phyloP scores from a whole-genome alignment of 2,797 vertebrate genomes.

The Acipenser transmontanus region DNA sequence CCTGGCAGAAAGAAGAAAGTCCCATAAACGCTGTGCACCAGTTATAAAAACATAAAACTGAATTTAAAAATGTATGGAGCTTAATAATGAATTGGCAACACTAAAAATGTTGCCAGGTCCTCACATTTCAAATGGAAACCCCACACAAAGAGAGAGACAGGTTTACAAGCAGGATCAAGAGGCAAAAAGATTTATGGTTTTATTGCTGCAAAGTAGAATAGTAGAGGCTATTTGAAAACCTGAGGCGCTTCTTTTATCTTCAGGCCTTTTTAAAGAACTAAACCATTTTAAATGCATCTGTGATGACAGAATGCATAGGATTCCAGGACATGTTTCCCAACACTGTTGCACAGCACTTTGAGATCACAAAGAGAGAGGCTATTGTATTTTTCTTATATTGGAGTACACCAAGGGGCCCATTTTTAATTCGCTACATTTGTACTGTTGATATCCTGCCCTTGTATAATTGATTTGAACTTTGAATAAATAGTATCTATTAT shows the following conservation, averaged over 20 bases:
- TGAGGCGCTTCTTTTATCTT: constrained; percentile 59
- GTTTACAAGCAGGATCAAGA: constrained; percentile 48
- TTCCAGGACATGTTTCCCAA: neutral
- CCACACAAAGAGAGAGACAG: constrained; percentile 34
- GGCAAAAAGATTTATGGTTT: constrained; percentile 65
- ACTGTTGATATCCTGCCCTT: no score
- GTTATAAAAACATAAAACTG: neutral
- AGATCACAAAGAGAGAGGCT: no score
- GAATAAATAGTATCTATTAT: no score
- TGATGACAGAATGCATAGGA: constrained; percentile 46
- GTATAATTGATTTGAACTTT: no score
- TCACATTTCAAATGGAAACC: constrained; percentile 42
- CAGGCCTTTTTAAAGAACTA: constrained; percentile 25
- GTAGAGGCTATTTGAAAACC: constrained; percentile 49
- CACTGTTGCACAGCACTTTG: neutral
- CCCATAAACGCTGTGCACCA: neutral
- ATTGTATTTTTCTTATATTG: no score
- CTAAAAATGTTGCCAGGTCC: constrained; percentile 44
- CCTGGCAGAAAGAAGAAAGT: neutral
- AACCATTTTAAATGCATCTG: constrained; percentile 39
- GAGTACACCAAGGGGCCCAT: no score
- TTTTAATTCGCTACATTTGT: no score
- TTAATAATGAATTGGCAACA: constrained; percentile 4
- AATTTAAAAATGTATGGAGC: constrained; percentile 1
- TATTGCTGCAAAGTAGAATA: constrained; percentile 59